Percentiles rank a stretch among this genome's conserved stretches.
Evolutionary conservation across 2,888 invertebrate genomes (phyloP).

Genomic region (Chydorus sphaericus): DNA sequence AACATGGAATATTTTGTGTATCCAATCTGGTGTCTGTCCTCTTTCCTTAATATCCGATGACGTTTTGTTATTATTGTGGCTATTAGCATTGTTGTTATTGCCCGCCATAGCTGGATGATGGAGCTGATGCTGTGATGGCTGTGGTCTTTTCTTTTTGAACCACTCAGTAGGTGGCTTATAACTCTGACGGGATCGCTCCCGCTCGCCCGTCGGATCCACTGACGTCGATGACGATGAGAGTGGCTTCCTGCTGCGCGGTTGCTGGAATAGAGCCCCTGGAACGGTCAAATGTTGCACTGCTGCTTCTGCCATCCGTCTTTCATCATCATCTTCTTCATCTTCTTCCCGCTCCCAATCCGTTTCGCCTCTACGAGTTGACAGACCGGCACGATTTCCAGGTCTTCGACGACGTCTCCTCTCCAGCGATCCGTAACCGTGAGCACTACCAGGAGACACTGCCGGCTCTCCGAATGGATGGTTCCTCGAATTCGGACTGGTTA

Average conservation of each 20-base stretch:
- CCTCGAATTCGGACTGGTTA: no score
- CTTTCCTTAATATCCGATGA: slow-evolving; percentile 17
- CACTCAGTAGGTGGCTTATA: slow-evolving; percentile 1
- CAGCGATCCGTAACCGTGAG: slow-evolving; percentile 15
- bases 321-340: slow-evolving; percentile 21
- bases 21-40: slow-evolving; percentile 29
- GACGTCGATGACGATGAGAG: not conserved
- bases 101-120: no score
- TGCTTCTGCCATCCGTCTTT: slow-evolving; percentile 4
- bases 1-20: slow-evolving; percentile 27
- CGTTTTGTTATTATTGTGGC: not conserved
- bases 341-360: slow-evolving; percentile 49
- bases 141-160: not conserved
- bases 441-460: no score
- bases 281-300: not conserved
- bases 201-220: no score
- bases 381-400: slow-evolving; percentile 23
- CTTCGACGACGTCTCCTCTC: slow-evolving; percentile 14
- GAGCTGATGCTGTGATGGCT: not conserved
- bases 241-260: not conserved
- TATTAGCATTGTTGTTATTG: no score
- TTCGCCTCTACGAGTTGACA: slow-evolving; percentile 49
- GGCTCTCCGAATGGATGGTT: no score
- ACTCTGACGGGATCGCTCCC: slow-evolving; percentile 1
- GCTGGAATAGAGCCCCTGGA: not conserved